Evolutionary conservation across 2,888 invertebrate genomes (phyloP).

Genomic region (Brassicogethes aeneus): DNA sequence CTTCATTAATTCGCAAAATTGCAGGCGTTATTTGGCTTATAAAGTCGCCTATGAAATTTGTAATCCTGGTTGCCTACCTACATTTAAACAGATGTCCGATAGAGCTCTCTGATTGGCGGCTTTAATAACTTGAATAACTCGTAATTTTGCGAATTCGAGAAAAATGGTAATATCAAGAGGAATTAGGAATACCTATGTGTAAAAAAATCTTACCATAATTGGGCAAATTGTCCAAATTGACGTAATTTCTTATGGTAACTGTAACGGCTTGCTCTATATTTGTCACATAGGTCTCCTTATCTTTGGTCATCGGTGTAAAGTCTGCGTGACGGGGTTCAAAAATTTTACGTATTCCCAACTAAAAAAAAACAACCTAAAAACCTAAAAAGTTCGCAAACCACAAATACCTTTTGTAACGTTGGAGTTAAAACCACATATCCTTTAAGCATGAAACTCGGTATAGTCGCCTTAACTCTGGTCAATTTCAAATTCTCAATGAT

Average conservation of each 20-base stretch:
- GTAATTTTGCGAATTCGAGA: too few species aligned
- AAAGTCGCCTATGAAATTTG: too few species aligned
- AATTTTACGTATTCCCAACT: constrained; percentile 70
- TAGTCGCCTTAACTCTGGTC: constrained; percentile 64
- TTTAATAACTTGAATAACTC: too few species aligned
- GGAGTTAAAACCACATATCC: constrained; percentile 74
- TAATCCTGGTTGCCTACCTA: too few species aligned
- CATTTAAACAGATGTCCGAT: too few species aligned
- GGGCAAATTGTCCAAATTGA: constrained; percentile 40
- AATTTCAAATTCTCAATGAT: constrained; percentile 60
- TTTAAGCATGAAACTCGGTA: constrained; percentile 72
- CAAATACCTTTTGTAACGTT: constrained; percentile 72
- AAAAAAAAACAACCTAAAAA: constrained; percentile 23
- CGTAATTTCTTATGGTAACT: constrained; percentile 71
- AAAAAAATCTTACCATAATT: constrained; percentile 23
- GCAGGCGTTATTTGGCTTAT: too few species aligned
- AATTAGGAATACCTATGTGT: too few species aligned
- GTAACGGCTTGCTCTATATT: constrained; percentile 80
- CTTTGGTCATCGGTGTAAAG: constrained; percentile 69
- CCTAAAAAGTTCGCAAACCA: too few species aligned
- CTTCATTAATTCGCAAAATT: too few species aligned
- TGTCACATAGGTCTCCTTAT: constrained; percentile 68
- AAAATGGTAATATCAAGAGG: too few species aligned
- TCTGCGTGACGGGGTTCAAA: constrained; percentile 75
- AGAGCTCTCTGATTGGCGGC: too few species aligned